Evolutionary conservation across 2,113 vertebrate species (phyloP), one percentile per base, ranked within the genome.

Genomic region (Uria aalge): DNA sequence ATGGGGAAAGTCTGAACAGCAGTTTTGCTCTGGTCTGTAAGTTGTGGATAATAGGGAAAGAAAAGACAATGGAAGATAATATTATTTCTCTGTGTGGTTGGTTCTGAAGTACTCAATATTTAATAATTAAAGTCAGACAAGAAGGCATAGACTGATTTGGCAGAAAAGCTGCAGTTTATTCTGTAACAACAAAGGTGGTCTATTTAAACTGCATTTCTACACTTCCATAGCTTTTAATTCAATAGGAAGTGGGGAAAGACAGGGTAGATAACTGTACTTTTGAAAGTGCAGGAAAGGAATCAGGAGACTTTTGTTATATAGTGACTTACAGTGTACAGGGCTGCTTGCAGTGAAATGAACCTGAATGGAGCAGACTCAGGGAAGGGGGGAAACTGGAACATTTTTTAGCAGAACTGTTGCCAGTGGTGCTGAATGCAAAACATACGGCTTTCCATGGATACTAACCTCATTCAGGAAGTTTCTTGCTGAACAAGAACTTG

Each of bases 381-480:
- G 57, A 59, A n/a, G 29, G 3, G 22, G 6, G 16, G 0, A 1
- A 47, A 8, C 1, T 23, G 60, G 24, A 75, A 16, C 50, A 38
- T 29, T 22, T 82, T 66, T 83, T 45, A 85, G 68, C 40, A 69
- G 40, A 90, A 83, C 21, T 41, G 45, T 66, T 85, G 67, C 40
- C 34, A 48, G 15, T 29, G 19, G 19, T 53, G 13, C 22, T 60
- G 27, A 64, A 24, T 30, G 41, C 43, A 19, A 79, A 73, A 73
- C 15, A 6, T 34, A 36, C 34, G 56, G 43, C 45, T 73, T 82
- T 45, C 57, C n/a, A n/a, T 4, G 6, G 20, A 57, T 71, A 45
- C 32, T 56, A 64, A 50, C 4, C 6, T 40, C 21, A 68, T 2
- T 73, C 40, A 76, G 15, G 7, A 88, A 73, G 19, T 81, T 90